Evolutionary conservation across 2,113 vertebrate species (phyloP).

Genomic region (Oryctolagus cuniculus): DNA sequence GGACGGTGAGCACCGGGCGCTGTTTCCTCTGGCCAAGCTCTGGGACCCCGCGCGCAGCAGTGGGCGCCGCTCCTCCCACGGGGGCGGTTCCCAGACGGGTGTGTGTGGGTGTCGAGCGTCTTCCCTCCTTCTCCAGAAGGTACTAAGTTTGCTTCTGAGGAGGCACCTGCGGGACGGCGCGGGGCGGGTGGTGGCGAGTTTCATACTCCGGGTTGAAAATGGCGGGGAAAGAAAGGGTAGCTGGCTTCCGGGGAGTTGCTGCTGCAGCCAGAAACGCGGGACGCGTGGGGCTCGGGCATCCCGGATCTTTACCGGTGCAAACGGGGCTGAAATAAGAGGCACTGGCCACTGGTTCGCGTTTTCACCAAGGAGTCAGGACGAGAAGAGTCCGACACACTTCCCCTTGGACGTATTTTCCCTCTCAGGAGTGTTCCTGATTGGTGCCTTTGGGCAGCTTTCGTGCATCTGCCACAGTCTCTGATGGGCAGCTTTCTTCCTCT

Average conservation of each 20-base stretch:
- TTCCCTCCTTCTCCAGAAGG: not conserved
- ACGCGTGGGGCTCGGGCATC: rapidly evolving
- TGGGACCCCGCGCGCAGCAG: not conserved
- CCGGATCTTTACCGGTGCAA: rapidly evolving
- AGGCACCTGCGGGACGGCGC: not conserved
- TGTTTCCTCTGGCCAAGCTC: rapidly evolving
- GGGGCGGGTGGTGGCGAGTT: not conserved
- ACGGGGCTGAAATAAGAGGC: not conserved
- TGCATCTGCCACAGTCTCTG: too few species aligned
- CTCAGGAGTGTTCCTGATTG: not conserved
- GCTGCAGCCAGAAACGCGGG: not conserved
- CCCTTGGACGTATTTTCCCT: not conserved
- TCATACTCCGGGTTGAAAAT: not conserved
- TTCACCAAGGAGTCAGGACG: not conserved
- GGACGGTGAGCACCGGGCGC: not conserved
- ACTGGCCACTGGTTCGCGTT: too few species aligned
- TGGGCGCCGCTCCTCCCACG: not conserved
- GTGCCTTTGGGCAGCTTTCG: not conserved
- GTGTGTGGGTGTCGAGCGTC: too few species aligned
- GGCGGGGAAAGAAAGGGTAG: not conserved
- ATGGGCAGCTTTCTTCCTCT: not conserved
- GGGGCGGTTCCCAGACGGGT: not conserved
- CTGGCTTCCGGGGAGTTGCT: not conserved
- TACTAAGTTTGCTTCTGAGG: not conserved
- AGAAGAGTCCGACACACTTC: not conserved